phyloP scores from a whole-genome alignment of 2,113 vertebrate genomes.

The Ictalurus punctatus region DNA sequence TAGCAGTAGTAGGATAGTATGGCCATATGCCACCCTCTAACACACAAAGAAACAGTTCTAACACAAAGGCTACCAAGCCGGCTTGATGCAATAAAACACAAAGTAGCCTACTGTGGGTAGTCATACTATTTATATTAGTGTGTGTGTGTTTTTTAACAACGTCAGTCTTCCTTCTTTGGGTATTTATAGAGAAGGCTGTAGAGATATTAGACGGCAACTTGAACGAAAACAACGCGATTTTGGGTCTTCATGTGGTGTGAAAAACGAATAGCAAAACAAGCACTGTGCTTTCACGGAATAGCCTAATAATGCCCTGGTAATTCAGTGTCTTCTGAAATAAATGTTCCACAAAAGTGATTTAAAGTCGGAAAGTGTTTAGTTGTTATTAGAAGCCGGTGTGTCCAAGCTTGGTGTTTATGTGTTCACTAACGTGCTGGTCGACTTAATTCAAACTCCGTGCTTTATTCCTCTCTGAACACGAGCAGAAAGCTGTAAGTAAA shows the following conservation, averaged over 20 bases:
- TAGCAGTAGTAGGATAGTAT: not conserved
- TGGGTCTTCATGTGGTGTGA: not conserved
- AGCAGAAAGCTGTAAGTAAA: not conserved
- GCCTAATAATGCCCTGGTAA: not conserved
- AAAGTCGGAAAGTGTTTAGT: not conserved
- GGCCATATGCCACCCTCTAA: not conserved
- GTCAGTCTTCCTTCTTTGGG: not conserved
- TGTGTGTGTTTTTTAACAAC: not conserved
- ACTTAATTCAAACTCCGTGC: not conserved
- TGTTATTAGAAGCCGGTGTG: constrained; percentile 7
- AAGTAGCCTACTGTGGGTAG: no score
- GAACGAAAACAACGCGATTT: constrained; percentile 32
- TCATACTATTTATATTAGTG: not conserved
- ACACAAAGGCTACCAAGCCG: constrained; percentile 36
- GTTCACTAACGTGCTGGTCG: not conserved
- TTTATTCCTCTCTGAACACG: not conserved
- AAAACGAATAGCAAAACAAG: not conserved
- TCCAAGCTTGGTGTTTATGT: not conserved
- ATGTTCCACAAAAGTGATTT: not conserved
- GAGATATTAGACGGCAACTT: not conserved
- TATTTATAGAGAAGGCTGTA: not conserved
- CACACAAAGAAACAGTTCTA: constrained; percentile 38
- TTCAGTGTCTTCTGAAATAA: not conserved
- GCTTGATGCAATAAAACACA: constrained; percentile 1
- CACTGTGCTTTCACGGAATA: not conserved